Conservation (phyloP, 23 tunicate species). For the Styela clava region DNA sequence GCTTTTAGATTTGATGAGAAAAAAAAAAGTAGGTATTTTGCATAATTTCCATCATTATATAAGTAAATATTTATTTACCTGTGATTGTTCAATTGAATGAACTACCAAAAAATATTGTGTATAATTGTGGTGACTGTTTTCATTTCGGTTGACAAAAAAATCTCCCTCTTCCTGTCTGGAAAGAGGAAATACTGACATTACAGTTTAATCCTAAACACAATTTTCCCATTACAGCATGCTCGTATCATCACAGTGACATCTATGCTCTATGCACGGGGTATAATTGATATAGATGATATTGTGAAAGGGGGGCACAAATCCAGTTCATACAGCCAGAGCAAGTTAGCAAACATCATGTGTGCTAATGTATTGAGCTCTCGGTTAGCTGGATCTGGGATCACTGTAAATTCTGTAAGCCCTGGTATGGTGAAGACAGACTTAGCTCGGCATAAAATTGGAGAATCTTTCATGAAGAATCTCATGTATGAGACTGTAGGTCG, state of each 20-base stretch:
- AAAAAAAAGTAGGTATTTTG: not conserved
- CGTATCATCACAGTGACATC: constrained; percentile 19
- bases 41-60: no score
- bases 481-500: not conserved
- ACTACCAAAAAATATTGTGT: no score
- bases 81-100: no score
- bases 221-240: constrained; percentile 1
- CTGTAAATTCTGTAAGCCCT: constrained; percentile 15
- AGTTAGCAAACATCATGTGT: constrained; percentile 26
- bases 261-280: constrained; percentile 3
- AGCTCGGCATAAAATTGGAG: constrained; percentile 1
- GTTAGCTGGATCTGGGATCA: constrained; percentile 5
- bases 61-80: no score
- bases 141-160: no score
- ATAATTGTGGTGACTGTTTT: no score
- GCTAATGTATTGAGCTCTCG: constrained; percentile 20
- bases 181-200: no score
- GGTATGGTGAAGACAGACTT: constrained; percentile 19
- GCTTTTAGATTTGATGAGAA: constrained; percentile 58
- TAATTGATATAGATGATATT: constrained; percentile 3
- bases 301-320: not conserved
- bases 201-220: no score
- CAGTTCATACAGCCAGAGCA: constrained; percentile 17
- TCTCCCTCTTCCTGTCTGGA: no score
- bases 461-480: constrained; percentile 8